Percentiles rank a stretch among this genome's conserved stretches.
Evolutionary conservation across 2,888 invertebrate genomes (phyloP).

Genomic region (Acleris emargana): DNA sequence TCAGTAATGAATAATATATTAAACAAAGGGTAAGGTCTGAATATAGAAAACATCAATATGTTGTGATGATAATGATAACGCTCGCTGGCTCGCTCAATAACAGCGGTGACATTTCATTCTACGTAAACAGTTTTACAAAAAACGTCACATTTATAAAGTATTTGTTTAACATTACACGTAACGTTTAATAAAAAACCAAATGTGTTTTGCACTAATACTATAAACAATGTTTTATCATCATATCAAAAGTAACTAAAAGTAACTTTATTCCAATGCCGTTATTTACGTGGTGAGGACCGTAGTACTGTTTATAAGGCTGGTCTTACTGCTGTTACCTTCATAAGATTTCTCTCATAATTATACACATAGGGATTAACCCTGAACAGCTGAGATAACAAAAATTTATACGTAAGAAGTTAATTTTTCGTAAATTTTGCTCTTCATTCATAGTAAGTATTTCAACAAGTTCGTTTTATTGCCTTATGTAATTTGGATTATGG

Average conservation of each 20-base stretch:
- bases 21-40: too few relatives aligned
- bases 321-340: neutral
- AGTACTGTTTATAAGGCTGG: neutral
- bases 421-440: neutral
- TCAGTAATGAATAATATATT: too few relatives aligned
- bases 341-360: conserved; percentile 1
- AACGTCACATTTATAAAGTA: neutral
- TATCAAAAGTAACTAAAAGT: too few relatives aligned
- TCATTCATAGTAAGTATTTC: neutral
- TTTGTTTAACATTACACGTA: too few relatives aligned
- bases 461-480: too few relatives aligned
- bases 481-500: too few relatives aligned
- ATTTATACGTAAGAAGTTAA: too few relatives aligned
- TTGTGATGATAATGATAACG: too few relatives aligned
- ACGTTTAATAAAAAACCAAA: too few relatives aligned
- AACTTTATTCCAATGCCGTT: neutral
- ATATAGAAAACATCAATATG: too few relatives aligned
- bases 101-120: neutral
- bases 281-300: neutral
- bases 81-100: neutral
- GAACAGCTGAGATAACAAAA: neutral
- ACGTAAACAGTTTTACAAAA: neutral
- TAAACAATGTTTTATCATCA: too few relatives aligned
- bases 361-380: conserved; percentile 11
- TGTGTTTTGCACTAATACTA: too few relatives aligned